These are phyloP conservation scores for Drosophila peninsularis DNA, from an alignment of 2,888 invertebrate species.

Conservation along the genomic window DNA sequence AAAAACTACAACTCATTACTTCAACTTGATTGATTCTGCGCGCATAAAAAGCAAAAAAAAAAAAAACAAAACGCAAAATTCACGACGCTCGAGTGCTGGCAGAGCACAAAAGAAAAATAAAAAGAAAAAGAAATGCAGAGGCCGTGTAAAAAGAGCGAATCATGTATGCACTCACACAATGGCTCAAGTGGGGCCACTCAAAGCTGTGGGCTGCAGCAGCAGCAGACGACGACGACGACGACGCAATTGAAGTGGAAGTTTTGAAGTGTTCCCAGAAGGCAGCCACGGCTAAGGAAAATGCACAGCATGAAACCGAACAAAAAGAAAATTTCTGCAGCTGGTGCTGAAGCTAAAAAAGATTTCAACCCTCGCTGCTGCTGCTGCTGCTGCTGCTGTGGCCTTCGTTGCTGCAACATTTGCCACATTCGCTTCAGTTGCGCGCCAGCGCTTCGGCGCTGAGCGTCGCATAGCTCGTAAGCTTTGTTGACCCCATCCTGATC, in stretches of 20 bases:
- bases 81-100: slow-evolving; percentile 44
- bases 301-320: slow-evolving; percentile 29
- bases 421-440: slow-evolving; percentile 50
- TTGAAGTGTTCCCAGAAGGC: slow-evolving; percentile 57
- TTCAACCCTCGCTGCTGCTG: slow-evolving; percentile 55
- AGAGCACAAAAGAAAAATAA: slow-evolving; percentile 37
- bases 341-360: slow-evolving; percentile 34
- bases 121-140: slow-evolving; percentile 41
- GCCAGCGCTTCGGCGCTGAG: slow-evolving; percentile 64
- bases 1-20: slow-evolving; percentile 70
- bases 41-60: slow-evolving; percentile 48
- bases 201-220: slow-evolving; percentile 37
- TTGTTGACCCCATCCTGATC: too few relatives aligned
- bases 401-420: slow-evolving; percentile 33
- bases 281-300: slow-evolving; percentile 41
- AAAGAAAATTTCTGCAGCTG: slow-evolving; percentile 50
- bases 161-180: slow-evolving; percentile 54
- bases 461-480: slow-evolving; percentile 32
- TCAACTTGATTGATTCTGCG: slow-evolving; percentile 64
- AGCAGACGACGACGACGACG: slow-evolving; percentile 8
- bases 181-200: slow-evolving; percentile 50
- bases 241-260: slow-evolving; percentile 51
- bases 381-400: slow-evolving; percentile 2
- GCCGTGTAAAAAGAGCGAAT: slow-evolving; percentile 26
- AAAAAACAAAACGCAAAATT: slow-evolving; percentile 38